These are phyloP conservation scores for Callinectes sapidus DNA, from an alignment of 2,888 invertebrate genomes.

Conservation along the genomic window DNA sequence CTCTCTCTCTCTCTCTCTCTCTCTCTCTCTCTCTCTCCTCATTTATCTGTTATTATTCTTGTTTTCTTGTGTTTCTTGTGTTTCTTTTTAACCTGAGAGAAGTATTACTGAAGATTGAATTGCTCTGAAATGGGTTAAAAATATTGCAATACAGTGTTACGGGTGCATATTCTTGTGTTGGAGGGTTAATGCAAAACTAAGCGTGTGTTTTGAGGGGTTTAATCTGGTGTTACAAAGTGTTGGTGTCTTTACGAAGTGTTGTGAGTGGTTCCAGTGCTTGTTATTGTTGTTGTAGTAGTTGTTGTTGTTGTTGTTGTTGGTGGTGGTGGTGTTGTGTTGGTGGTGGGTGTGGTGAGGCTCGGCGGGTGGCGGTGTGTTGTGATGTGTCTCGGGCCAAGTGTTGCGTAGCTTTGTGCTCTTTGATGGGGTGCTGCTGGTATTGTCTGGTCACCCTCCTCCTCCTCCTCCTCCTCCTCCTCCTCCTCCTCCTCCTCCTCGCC, in stretches of 20 bases:
- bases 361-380: neutral
- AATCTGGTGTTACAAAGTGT: neutral
- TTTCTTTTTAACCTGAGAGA: too few species aligned
- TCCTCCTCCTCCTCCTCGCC: slow-evolving; percentile 37
- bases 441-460: neutral
- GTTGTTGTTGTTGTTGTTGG: too few species aligned
- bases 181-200: too few species aligned
- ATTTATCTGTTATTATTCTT: too few species aligned
- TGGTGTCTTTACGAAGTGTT: neutral
- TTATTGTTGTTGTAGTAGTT: too few species aligned
- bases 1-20: slow-evolving; percentile 36
- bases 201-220: neutral
- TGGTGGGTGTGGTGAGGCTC: neutral
- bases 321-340: neutral
- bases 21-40: neutral
- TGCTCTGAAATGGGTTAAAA: too few species aligned
- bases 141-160: neutral
- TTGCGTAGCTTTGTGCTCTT: neutral
- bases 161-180: neutral
- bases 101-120: too few species aligned
- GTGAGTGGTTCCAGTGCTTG: neutral
- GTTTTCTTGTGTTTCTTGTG: too few species aligned
- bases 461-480: neutral
- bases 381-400: neutral
- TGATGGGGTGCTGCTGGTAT: slow-evolving; percentile 8